phyloP scores from a whole-genome alignment of 2,888 invertebrate species.

The Drosophila formosana region DNA sequence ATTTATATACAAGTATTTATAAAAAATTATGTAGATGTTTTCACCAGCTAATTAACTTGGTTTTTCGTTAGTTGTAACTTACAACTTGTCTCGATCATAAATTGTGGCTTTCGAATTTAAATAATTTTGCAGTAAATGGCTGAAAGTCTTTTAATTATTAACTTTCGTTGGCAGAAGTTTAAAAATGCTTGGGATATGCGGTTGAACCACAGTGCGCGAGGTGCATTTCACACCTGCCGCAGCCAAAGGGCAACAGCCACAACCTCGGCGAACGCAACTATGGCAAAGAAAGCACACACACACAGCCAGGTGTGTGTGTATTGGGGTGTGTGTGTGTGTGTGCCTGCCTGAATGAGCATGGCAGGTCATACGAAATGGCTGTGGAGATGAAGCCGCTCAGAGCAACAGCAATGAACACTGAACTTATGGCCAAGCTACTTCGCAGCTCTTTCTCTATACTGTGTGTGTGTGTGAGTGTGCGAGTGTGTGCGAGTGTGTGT shows the following conservation, averaged over 20 bases:
- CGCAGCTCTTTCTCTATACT: constrained; percentile 1
- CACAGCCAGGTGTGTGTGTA: constrained; percentile 6
- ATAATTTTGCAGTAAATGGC: too few species aligned
- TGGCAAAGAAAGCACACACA: constrained; percentile 37
- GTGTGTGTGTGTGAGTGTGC: constrained; percentile 2
- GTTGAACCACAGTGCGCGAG: constrained; percentile 41
- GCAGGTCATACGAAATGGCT: constrained; percentile 1
- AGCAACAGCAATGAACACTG: constrained; percentile 45
- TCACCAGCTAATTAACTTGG: too few species aligned
- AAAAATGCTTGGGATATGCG: too few species aligned
- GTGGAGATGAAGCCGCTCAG: constrained; percentile 6
- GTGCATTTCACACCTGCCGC: constrained; percentile 65
- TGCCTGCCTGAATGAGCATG: constrained; percentile 22
- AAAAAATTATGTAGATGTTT: too few species aligned
- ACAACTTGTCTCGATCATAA: too few species aligned
- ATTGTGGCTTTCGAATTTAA: too few species aligned
- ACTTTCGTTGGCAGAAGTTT: too few species aligned
- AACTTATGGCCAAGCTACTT: constrained; percentile 34
- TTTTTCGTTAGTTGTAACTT: too few species aligned
- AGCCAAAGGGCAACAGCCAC: constrained; percentile 35
- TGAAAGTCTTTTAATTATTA: too few species aligned
- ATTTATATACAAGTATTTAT: too few species aligned
- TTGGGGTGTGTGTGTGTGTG: not conserved
- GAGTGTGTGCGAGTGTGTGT: constrained; percentile 4
- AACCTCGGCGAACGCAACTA: constrained; percentile 25